phyloP scores from a whole-genome alignment of 2,113 vertebrate species.

The Paraplagusia blochii region DNA sequence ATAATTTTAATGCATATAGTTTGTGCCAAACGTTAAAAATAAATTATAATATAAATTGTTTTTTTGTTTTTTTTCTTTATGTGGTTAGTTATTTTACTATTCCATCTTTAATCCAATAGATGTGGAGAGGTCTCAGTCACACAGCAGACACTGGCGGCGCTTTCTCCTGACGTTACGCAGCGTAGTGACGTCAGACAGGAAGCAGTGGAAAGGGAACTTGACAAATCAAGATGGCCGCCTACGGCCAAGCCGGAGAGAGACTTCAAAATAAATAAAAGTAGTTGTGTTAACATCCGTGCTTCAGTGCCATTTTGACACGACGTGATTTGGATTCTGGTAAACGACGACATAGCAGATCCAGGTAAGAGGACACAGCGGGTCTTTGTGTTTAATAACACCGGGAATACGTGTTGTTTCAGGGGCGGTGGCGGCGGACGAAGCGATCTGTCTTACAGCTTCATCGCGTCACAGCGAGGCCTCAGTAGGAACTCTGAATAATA shows the following conservation, averaged over 20 bases:
- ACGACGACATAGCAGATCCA: constrained; percentile 56
- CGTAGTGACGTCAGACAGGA: constrained; percentile 69
- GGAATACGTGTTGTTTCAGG: constrained; percentile 40
- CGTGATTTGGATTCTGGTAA: constrained; percentile 52
- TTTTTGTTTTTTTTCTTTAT: too few species aligned
- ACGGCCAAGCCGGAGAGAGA: constrained; percentile 76
- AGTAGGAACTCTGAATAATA: constrained; percentile 19
- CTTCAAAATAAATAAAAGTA: constrained; percentile 70
- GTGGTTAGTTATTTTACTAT: too few species aligned
- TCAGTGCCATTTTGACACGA: constrained; percentile 14
- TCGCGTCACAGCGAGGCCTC: constrained; percentile 52
- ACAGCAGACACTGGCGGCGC: constrained; percentile 3
- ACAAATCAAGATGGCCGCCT: constrained; percentile 80
- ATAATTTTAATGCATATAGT: too few species aligned
- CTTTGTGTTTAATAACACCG: background rate
- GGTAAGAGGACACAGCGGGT: constrained; percentile 48
- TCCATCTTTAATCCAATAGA: too few species aligned
- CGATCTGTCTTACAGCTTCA: constrained; percentile 29
- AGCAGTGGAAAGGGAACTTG: constrained; percentile 56
- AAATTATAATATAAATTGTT: too few species aligned
- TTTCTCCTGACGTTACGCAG: constrained; percentile 35
- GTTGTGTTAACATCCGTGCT: constrained; percentile 1
- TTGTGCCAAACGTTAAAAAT: too few species aligned
- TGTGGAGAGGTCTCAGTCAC: background rate
- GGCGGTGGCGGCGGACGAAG: constrained; percentile 71